A percentile compares a stretch with the other conserved stretches of the same genome.
phyloP scores from a whole-genome alignment of 2,113 vertebrate species.

The Bubalus kerabau region DNA sequence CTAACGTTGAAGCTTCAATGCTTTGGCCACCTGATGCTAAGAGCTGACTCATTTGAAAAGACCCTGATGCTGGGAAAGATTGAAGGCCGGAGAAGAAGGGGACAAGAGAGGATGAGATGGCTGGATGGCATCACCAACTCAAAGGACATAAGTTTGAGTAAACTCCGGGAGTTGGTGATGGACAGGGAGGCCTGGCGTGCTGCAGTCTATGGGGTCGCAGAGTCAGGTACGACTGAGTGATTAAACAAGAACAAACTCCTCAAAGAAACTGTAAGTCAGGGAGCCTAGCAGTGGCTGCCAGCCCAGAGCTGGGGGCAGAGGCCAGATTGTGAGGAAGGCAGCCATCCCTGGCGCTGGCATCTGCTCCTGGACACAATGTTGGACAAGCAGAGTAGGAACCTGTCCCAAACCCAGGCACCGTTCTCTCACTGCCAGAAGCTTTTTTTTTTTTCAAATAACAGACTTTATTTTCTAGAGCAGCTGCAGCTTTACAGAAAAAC shows the following conservation, averaged over 20 bases:
- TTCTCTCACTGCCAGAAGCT: not conserved
- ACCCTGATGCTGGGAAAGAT: not conserved
- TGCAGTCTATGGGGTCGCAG: too few relatives aligned
- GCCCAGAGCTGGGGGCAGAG: not conserved
- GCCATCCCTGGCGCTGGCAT: not conserved
- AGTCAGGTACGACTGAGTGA: not conserved
- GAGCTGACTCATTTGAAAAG: not conserved
- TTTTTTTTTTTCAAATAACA: not conserved
- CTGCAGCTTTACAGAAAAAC: not conserved
- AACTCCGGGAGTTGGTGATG: not conserved
- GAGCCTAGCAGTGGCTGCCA: not conserved
- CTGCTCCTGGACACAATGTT: not conserved
- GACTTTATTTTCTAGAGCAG: not conserved
- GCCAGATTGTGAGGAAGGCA: not conserved
- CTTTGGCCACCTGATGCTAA: not conserved
- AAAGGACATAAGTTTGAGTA: not conserved
- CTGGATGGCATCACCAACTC: not conserved
- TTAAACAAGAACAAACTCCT: not conserved
- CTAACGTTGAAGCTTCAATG: not conserved
- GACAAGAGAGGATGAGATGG: not conserved
- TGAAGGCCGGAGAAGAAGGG: not conserved
- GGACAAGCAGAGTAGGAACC: not conserved
- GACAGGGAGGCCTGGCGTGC: not conserved
- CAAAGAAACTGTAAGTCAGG: not conserved
- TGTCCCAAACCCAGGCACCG: not conserved